Evolutionary conservation across 2,888 invertebrate species (phyloP).

Genomic region (Yponomeuta plumbellus): DNA sequence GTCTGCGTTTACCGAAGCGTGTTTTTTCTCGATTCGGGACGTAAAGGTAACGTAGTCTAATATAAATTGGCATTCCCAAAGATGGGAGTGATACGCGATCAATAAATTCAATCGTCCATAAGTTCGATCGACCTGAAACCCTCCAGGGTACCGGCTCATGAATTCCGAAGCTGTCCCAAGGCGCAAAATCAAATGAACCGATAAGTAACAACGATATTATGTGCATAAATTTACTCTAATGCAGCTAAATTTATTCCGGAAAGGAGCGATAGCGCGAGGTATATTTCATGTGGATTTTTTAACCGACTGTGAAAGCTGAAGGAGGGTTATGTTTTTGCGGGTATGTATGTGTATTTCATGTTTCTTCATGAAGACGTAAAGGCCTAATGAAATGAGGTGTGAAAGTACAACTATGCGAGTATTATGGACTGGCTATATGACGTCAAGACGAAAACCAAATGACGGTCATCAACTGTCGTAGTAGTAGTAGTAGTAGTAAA

Average conservation of each 20-base stretch:
- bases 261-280: constrained; percentile 27
- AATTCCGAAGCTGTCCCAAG: constrained; percentile 15
- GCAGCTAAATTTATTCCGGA: constrained; percentile 43
- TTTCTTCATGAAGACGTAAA: too few species aligned
- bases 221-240: constrained; percentile 45
- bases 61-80: constrained; percentile 1
- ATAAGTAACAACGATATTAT: constrained; percentile 30
- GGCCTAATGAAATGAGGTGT: too few species aligned
- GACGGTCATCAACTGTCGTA: too few species aligned
- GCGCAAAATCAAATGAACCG: constrained; percentile 16
- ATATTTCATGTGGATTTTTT: constrained; percentile 13
- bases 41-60: neutral
- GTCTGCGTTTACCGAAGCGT: neutral
- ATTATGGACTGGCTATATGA: too few species aligned
- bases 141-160: constrained; percentile 7
- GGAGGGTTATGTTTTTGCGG: too few species aligned
- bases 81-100: constrained; percentile 8
- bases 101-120: constrained; percentile 14
- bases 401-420: too few species aligned
- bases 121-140: constrained; percentile 10
- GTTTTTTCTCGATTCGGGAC: neutral
- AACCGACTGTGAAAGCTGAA: neutral
- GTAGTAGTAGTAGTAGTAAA: too few species aligned
- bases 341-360: too few species aligned
- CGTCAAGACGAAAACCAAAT: too few species aligned